These are phyloP conservation scores for Laticauda laticaudata DNA, from an alignment of 2,113 vertebrate species.

Conservation along the genomic window DNA sequence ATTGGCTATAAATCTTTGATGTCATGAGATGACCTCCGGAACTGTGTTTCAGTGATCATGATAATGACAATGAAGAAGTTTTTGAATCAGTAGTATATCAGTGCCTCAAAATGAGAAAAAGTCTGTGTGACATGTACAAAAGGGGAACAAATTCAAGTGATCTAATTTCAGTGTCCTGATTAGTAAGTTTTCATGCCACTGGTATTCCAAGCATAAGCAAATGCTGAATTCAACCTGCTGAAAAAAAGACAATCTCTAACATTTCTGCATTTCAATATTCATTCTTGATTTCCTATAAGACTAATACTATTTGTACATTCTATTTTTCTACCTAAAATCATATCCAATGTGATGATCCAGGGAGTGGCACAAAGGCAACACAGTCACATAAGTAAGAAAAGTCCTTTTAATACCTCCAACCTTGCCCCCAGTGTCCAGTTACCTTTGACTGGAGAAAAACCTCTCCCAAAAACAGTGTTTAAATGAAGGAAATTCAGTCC, in stretches of 20 bases:
- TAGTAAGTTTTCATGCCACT: not conserved
- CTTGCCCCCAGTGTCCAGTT: no score
- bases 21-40: not conserved
- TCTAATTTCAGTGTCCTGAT: not conserved
- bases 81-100: not conserved
- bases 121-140: not conserved
- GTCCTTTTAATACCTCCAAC: no score
- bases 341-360: not conserved
- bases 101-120: not conserved
- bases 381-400: no score
- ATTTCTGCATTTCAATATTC: not conserved
- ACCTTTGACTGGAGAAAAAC: no score
- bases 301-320: not conserved
- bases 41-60: not conserved
- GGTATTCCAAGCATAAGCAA: not conserved
- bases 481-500: no score
- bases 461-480: no score
- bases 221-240: not conserved
- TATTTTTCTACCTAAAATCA: not conserved
- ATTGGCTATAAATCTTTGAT: not conserved
- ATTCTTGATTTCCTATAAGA: not conserved
- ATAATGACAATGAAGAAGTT: not conserved
- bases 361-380: no score
- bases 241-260: not conserved
- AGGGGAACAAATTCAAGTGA: not conserved